Base-by-base conservation (phyloP, 2,888 invertebrate genomes). In the Athalia rosae region DNA sequence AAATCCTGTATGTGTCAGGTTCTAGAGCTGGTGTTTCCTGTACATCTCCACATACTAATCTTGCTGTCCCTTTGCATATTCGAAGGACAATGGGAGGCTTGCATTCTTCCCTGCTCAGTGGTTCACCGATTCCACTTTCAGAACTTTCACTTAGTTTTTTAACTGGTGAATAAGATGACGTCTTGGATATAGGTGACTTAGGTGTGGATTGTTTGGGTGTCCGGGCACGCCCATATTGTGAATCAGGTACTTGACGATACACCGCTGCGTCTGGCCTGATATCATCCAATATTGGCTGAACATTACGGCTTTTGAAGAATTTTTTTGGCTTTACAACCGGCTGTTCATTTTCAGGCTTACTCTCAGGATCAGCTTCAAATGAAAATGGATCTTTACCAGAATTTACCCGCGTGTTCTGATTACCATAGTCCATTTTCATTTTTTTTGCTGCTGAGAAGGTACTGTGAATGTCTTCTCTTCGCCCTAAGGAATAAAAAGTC, bases 291-390 rank as follows among this genome's bases (percentile, higher is more conserved):
- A 82, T 62, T 11, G 78, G 58, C 82, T 94, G 93, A 28, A 93
- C 92, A 90, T 95, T 96, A 74, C 95, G 94, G 87, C 96, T 96
- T 88, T 97, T 97, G 88, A 97, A 97, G 90, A 97, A 97, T 88
- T 97, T 97, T 88, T 96, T 95, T 63, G 97, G 97, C 89, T 96
- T 96, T 6, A 91, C 83, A 11, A 93, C 93, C 82, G 93, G 91
- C 78, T 92, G 90, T 80, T 92, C 91, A 74, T 92, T 91, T 84
- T 91, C 91, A 84, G 92, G 91, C 84, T 92, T 92, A 81, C 92
- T 92, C 83, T 85, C 85, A 45, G 86, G 83, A 76, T 87, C 88
- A 11, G 88, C 83, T 43, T 90, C 90, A 71, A 90, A 90, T 3
- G 89, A 87, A 78, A 90, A 91, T 6, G 89, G 89, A 84, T 91